Evolutionary conservation across 1,140 invertebrate genomes (phyloP).

Genomic region (Diabrotica virgifera): DNA sequence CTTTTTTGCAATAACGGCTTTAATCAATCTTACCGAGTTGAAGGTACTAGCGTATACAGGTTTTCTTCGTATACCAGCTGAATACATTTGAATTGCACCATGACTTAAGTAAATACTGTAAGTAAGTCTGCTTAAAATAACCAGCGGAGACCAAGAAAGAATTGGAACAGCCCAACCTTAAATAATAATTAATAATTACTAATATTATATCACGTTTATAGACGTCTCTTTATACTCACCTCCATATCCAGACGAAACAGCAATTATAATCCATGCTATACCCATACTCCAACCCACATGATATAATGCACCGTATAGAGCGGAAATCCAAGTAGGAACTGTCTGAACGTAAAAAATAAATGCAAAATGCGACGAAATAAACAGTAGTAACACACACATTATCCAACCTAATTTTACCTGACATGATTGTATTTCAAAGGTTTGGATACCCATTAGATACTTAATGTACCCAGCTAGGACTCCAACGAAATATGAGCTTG

Average conservation of each 20-base stretch:
- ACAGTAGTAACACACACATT: conserved; percentile 42
- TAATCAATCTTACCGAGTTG: conserved; percentile 22
- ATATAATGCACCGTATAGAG: conserved; percentile 64
- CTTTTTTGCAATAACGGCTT: no score
- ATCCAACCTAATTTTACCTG: conserved; percentile 36
- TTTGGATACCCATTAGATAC: conserved; percentile 22
- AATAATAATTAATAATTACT: not conserved
- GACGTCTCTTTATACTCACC: conserved; percentile 27
- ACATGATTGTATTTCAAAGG: conserved; percentile 18
- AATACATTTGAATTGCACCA: conserved; percentile 63
- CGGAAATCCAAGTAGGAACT: conserved; percentile 57
- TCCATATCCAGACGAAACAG: conserved; percentile 35
- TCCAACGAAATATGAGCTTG: conserved; percentile 63
- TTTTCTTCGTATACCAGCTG: conserved; percentile 55
- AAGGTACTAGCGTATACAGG: conserved; percentile 43
- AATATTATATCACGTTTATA: no score
- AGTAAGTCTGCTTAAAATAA: conserved; percentile 63
- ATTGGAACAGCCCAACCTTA: conserved; percentile 58
- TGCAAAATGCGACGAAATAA: conserved; percentile 55
- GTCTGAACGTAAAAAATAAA: conserved; percentile 60
- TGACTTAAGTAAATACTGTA: conserved; percentile 72
- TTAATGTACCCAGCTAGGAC: conserved; percentile 27
- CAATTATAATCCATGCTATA: conserved; percentile 68
- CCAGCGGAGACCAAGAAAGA: conserved; percentile 62
- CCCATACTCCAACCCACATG: conserved; percentile 65